Conservation (phyloP, 2,888 invertebrate genomes). For the Eupithecia subumbrata region DNA sequence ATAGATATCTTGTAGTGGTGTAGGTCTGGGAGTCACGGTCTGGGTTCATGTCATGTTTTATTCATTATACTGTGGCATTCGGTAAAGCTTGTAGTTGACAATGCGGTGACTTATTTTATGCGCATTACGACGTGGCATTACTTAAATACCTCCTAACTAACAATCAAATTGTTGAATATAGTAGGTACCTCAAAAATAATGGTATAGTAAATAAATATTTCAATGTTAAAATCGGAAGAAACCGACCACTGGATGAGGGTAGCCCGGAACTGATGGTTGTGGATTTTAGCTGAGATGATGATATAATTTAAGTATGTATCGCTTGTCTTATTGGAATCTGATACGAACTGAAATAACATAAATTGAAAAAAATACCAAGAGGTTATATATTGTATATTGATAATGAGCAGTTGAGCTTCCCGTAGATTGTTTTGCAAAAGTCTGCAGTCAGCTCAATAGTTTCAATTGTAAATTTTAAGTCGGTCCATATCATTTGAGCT, state of each 20-base stretch:
- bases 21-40: conserved; percentile 3
- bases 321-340: no score
- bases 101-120: background rate
- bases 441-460: no score
- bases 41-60: conserved; percentile 18
- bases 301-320: no score
- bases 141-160: background rate
- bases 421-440: no score
- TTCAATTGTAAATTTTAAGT: no score
- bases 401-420: no score
- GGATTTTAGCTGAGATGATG: no score
- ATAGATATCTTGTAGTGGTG: background rate
- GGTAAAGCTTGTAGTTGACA: background rate
- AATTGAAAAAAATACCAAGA: background rate
- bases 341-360: background rate
- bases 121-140: background rate
- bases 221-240: background rate
- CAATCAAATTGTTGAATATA: background rate
- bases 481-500: no score
- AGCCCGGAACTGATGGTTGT: background rate
- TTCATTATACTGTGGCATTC: conserved; percentile 14
- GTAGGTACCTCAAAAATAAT: background rate
- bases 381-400: no score
- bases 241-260: background rate
- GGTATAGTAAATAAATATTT: background rate